These are phyloP conservation scores for Penaeus vannamei DNA, from an alignment of 1,140 invertebrate species.

Conservation along the genomic window DNA sequence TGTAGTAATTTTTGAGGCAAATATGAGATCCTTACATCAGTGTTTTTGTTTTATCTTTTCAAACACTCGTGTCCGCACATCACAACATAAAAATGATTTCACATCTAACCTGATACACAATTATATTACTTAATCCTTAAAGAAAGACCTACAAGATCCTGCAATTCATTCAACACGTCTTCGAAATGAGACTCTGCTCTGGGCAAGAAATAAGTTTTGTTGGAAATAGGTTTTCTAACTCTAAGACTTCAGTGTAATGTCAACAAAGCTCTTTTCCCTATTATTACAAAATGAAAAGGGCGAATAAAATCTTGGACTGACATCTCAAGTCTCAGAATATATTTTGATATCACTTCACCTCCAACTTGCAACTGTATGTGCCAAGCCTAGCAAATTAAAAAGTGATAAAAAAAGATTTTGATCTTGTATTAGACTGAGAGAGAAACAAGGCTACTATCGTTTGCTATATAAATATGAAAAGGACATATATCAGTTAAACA, in stretches of 20 bases:
- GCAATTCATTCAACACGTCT: constrained; percentile 23
- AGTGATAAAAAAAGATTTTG: too few relatives aligned
- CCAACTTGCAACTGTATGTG: constrained; percentile 46
- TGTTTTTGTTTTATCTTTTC: constrained; percentile 17
- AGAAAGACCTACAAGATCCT: constrained; percentile 45
- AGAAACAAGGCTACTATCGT: constrained; percentile 17
- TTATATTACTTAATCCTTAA: constrained; percentile 44
- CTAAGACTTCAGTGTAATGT: constrained; percentile 52
- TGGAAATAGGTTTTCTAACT: constrained; percentile 26
- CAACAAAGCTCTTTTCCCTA: constrained; percentile 60
- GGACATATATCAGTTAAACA: constrained; percentile 36
- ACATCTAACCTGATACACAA: constrained; percentile 61
- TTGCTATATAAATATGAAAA: constrained; percentile 48
- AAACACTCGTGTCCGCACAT: constrained; percentile 38
- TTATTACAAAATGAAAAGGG: constrained; percentile 44
- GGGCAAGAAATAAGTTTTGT: constrained; percentile 39
- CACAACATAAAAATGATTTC: constrained; percentile 54
- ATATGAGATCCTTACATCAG: constrained; percentile 55
- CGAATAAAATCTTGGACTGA: constrained; percentile 49
- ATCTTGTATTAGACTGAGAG: too few relatives aligned
- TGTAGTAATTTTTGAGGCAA: constrained; percentile 5
- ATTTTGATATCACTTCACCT: constrained; percentile 63
- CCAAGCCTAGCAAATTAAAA: too few relatives aligned
- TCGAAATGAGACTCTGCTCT: constrained; percentile 34
- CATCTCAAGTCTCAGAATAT: constrained; percentile 54